These are phyloP conservation scores for Mimumesa dahlbomi DNA, from an alignment of 2,888 invertebrate genomes.

Conservation along the genomic window DNA sequence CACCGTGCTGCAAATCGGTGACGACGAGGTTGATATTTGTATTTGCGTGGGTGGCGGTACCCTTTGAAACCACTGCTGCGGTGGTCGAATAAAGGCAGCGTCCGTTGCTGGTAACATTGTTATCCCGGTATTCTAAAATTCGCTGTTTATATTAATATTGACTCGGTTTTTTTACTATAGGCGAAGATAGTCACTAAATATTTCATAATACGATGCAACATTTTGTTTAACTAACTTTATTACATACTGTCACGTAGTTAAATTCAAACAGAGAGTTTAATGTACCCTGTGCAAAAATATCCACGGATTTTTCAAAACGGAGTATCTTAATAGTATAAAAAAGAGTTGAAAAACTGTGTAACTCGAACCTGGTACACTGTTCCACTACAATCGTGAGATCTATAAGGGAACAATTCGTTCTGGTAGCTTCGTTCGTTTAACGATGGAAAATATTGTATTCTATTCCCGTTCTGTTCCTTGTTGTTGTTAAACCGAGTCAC, in stretches of 20 bases:
- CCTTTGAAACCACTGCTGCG: constrained; percentile 74
- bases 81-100: constrained; percentile 63
- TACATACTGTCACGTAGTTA: too few species aligned
- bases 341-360: background rate
- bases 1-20: constrained; percentile 65
- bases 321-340: background rate
- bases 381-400: constrained; percentile 48
- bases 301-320: background rate
- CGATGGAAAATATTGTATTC: constrained; percentile 69
- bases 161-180: background rate
- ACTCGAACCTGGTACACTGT: constrained; percentile 70
- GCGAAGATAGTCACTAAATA: background rate
- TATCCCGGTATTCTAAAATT: constrained; percentile 66
- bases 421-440: constrained; percentile 71
- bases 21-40: constrained; percentile 63
- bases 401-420: constrained; percentile 72
- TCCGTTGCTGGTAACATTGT: constrained; percentile 67
- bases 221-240: too few species aligned
- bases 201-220: too few species aligned
- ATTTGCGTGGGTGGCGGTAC: constrained; percentile 65
- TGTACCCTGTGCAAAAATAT: too few species aligned
- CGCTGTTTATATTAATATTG: background rate
- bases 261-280: too few species aligned
- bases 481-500: constrained; percentile 27
- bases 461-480: constrained; percentile 50